These are phyloP conservation scores for Athripsodes cinereus DNA, from an alignment of 2,888 invertebrate genomes.

Conservation along the genomic window DNA sequence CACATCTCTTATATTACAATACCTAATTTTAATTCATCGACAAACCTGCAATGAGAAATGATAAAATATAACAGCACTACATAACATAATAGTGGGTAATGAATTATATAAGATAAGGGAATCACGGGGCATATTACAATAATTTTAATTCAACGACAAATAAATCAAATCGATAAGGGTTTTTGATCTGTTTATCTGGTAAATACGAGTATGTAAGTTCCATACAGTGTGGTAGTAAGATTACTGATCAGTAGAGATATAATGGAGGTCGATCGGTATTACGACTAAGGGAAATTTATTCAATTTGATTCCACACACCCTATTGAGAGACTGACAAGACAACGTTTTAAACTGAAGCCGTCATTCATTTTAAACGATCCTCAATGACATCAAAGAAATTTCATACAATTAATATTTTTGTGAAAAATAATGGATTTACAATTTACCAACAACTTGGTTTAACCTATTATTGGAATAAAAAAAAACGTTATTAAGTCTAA, in stretches of 20 bases:
- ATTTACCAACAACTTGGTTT: no score
- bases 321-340: background rate
- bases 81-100: no score
- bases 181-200: background rate
- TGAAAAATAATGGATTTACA: no score
- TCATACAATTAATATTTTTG: no score
- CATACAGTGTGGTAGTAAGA: background rate
- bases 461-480: no score
- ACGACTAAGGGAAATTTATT: background rate
- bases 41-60: no score
- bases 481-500: no score
- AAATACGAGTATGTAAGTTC: background rate
- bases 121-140: background rate
- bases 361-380: background rate
- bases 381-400: no score
- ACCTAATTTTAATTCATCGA: no score
- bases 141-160: conserved; percentile 1
- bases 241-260: background rate
- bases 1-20: no score
- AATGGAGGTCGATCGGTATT: background rate
- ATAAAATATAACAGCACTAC: no score
- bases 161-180: background rate
- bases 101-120: no score
- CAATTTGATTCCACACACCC: background rate
- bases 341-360: background rate